Percentiles rank a stretch among this genome's conserved stretches.
Conservation (phyloP, 2,888 invertebrate species). For the Thalpophila matura region DNA sequence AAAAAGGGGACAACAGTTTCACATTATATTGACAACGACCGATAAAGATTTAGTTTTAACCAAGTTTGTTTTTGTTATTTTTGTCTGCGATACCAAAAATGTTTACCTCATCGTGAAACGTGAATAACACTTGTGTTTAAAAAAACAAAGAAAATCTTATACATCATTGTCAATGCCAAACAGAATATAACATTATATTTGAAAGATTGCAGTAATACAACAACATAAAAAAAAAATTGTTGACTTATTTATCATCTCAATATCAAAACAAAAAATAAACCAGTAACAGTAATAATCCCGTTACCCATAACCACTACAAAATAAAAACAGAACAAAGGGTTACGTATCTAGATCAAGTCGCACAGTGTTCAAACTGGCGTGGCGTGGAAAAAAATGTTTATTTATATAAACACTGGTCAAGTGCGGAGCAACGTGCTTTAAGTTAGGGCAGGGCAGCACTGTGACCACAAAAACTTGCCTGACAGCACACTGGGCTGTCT, state of each 20-base stretch:
- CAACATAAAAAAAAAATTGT: too few species aligned
- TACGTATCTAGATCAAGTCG: conserved; percentile 58
- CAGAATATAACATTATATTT: not conserved
- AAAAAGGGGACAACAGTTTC: conserved; percentile 30
- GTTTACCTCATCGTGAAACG: conserved; percentile 11
- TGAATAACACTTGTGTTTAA: too few species aligned
- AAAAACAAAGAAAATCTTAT: too few species aligned
- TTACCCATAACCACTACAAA: conserved; percentile 39
- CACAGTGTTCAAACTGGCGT: conserved; percentile 37
- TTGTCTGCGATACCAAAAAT: conserved; percentile 8
- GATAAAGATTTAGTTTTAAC: conserved; percentile 38
- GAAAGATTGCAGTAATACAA: not conserved
- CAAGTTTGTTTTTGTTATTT: conserved; percentile 13
- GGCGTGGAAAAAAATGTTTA: conserved; percentile 53
- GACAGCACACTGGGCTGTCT: conserved; percentile 31
- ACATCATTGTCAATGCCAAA: too few species aligned
- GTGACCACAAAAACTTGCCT: conserved; percentile 64
- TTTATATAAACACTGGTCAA: conserved; percentile 68
- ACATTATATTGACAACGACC: conserved; percentile 39
- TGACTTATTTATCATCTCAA: too few species aligned
- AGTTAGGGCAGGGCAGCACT: conserved; percentile 59
- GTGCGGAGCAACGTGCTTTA: conserved; percentile 56
- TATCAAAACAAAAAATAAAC: conserved; percentile 13
- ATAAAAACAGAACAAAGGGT: conserved; percentile 53
- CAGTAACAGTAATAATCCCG: conserved; percentile 42